A percentile compares a stretch with the other conserved stretches of the same genome.
Conservation (phyloP, 1,140 invertebrate genomes). For the Wasmannia auropunctata region DNA sequence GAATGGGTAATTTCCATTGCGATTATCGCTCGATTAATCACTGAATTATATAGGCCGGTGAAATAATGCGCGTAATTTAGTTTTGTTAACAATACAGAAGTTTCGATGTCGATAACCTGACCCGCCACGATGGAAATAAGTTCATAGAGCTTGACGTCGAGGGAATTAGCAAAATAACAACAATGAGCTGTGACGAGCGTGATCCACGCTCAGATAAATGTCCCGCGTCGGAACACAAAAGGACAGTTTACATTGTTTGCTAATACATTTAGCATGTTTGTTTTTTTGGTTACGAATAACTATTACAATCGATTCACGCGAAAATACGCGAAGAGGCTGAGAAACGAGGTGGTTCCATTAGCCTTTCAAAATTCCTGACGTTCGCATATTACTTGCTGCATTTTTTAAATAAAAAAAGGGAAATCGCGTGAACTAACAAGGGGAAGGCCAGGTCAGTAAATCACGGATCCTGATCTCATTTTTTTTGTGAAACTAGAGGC, state of each 20-base stretch:
- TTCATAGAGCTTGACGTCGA: background rate
- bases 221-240: background rate
- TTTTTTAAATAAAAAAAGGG: background rate
- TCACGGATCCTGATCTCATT: too few relatives aligned
- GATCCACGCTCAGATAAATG: background rate
- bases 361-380: background rate
- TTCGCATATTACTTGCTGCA: background rate
- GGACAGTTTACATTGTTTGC: background rate
- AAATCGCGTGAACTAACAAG: background rate
- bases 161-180: background rate
- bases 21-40: background rate
- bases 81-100: background rate
- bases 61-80: background rate
- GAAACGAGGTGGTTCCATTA: background rate
- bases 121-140: background rate
- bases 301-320: background rate
- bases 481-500: too few relatives aligned
- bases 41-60: background rate
- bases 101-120: slow-evolving; percentile 29
- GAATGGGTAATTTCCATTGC: background rate
- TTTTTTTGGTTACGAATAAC: background rate
- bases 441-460: too few relatives aligned
- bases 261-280: background rate
- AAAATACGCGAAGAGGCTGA: background rate
- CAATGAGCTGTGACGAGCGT: background rate